Evolutionary conservation across 2,113 vertebrate species (phyloP).

Genomic region (Halichoeres trimaculatus): DNA sequence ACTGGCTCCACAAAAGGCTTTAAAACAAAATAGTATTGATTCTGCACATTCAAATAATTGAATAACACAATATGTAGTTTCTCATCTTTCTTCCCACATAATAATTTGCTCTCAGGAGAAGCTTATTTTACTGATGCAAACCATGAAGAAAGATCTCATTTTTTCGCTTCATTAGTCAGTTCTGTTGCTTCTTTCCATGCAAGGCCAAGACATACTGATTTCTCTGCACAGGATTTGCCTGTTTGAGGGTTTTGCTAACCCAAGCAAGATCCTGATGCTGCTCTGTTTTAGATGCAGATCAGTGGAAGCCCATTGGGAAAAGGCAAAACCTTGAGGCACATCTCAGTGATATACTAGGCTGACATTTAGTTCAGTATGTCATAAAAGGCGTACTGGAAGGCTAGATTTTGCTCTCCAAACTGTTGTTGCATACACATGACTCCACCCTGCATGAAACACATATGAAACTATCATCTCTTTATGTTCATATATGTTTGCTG

Average conservation of each 20-base stretch:
- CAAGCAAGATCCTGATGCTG: not conserved
- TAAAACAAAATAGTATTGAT: too few species aligned
- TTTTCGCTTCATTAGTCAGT: not conserved
- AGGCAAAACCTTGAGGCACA: conserved; percentile 25
- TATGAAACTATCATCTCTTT: not conserved
- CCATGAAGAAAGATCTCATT: not conserved
- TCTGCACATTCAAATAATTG: too few species aligned
- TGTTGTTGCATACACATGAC: conserved; percentile 3
- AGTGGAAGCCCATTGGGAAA: not conserved
- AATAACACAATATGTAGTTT: too few species aligned
- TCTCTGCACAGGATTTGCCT: conserved; percentile 28
- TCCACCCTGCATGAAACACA: too few species aligned
- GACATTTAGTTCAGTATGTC: not conserved
- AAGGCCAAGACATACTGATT: not conserved
- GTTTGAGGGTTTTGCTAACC: not conserved
- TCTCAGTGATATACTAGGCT: not conserved
- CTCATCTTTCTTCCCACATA: too few species aligned
- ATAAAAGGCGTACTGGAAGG: conserved; percentile 8
- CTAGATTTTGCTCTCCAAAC: conserved; percentile 25
- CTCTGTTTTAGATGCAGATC: conserved; percentile 5
- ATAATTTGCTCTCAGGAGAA: too few species aligned
- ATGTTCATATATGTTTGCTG: not conserved
- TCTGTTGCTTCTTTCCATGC: not conserved
- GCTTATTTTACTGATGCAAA: too few species aligned
- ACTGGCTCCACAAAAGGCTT: too few species aligned